Percentiles rank a stretch among this genome's conserved stretches.
Conservation (phyloP, 2,888 invertebrate genomes). For the Hartigia nigra region DNA sequence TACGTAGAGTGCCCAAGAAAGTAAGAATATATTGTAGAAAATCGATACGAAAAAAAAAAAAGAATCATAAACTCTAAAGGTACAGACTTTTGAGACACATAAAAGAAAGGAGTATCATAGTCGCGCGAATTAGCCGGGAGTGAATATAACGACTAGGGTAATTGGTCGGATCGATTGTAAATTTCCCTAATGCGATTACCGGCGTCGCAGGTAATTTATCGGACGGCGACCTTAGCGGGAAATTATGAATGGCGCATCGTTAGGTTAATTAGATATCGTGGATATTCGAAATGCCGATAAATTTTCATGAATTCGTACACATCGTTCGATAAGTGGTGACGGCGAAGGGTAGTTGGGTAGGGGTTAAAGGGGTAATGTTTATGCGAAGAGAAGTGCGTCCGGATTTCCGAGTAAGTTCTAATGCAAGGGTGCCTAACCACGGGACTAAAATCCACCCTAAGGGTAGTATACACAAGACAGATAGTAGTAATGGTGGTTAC, state of each 20-base stretch:
- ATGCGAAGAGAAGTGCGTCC: not conserved
- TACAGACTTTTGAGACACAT: not conserved
- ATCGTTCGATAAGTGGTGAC: not conserved
- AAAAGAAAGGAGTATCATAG: not conserved
- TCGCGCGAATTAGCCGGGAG: not conserved
- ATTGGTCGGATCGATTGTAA: not conserved
- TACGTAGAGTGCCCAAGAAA: not conserved
- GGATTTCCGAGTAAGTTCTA: not conserved
- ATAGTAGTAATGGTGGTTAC: not conserved
- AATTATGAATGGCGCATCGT: constrained; percentile 2
- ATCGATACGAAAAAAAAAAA: not conserved
- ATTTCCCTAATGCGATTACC: not conserved
- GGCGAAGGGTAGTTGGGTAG: too few species aligned
- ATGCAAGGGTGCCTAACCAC: not conserved
- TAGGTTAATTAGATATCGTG: constrained; percentile 4
- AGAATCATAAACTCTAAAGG: not conserved
- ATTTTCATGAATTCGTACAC: not conserved
- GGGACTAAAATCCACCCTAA: not conserved
- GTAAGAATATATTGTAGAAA: not conserved
- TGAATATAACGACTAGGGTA: not conserved
- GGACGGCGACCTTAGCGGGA: not conserved
- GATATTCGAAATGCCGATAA: not conserved
- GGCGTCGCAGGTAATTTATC: not conserved
- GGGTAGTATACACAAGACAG: not conserved
- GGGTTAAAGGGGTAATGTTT: too few species aligned